Percentiles rank a stretch among this genome's conserved stretches.
phyloP scores from a whole-genome alignment of 2,888 invertebrate species.

The Scrobipalpa atriplicella region DNA sequence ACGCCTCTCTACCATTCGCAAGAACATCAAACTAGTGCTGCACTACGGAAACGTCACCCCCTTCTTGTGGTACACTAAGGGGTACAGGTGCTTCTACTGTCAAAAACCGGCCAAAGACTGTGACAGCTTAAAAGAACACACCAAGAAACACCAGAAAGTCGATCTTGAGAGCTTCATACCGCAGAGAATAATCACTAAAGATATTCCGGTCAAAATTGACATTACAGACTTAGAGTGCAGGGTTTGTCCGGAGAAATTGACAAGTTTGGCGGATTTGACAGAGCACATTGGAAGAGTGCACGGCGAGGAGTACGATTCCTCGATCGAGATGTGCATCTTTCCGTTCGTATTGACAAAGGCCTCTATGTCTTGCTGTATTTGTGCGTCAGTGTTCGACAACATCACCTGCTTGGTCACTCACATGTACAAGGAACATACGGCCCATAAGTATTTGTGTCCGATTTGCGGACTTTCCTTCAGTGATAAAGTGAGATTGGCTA shows the following conservation, averaged over 20 bases:
- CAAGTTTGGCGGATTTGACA: conserved; percentile 52
- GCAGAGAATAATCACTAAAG: conserved; percentile 60
- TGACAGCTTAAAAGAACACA: conserved; percentile 54
- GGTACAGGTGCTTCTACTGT: conserved; percentile 68
- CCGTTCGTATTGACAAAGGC: conserved; percentile 59
- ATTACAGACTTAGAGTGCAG: conserved; percentile 55
- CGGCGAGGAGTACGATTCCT: conserved; percentile 50
- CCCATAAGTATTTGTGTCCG: conserved; percentile 61
- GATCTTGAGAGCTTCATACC: conserved; percentile 53
- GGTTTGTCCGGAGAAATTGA: conserved; percentile 46
- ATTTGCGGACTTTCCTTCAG: conserved; percentile 64
- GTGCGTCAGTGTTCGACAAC: conserved; percentile 56
- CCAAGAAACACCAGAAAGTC: conserved; percentile 30
- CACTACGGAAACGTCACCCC: conserved; percentile 60
- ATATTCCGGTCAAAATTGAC: conserved; percentile 68
- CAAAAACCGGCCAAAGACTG: conserved; percentile 57
- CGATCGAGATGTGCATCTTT: conserved; percentile 53
- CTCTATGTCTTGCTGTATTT: conserved; percentile 55
- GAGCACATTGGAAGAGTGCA: conserved; percentile 53
- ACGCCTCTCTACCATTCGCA: conserved; percentile 53
- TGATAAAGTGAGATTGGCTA: conserved; percentile 53
- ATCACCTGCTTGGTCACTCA: conserved; percentile 58
- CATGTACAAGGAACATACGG: conserved; percentile 64
- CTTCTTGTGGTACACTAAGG: conserved; percentile 66
- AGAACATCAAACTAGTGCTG: conserved; percentile 57